Conservation (phyloP, 1,140 invertebrate genomes). For the Eupristina koningsbergeri region DNA sequence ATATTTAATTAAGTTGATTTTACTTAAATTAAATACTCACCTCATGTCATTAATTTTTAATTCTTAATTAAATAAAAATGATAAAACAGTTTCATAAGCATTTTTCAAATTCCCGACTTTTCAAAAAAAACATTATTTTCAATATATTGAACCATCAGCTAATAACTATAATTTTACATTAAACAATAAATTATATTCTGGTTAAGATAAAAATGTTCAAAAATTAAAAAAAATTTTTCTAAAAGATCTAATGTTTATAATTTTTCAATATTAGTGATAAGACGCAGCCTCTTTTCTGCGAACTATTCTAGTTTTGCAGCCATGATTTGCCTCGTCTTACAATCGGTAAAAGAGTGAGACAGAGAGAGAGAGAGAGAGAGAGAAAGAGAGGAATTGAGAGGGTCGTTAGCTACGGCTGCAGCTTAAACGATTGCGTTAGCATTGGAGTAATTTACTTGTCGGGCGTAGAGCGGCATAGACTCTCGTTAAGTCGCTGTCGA, state of each 20-base stretch:
- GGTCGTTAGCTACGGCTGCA: slow-evolving; percentile 69
- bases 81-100: too few relatives aligned
- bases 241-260: slow-evolving; percentile 5
- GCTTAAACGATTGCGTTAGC: slow-evolving; percentile 53
- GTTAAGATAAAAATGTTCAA: not conserved
- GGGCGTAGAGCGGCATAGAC: slow-evolving; percentile 63
- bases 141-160: too few relatives aligned
- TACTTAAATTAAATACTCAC: too few relatives aligned
- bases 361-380: not conserved
- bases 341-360: not conserved
- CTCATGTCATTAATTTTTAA: too few relatives aligned
- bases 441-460: slow-evolving; percentile 70
- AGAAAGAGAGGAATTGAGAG: slow-evolving; percentile 45
- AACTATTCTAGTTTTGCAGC: slow-evolving; percentile 43
- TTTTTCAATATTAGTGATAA: slow-evolving; percentile 10
- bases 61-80: too few relatives aligned
- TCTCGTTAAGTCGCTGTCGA: slow-evolving; percentile 66
- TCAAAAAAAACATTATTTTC: too few relatives aligned
- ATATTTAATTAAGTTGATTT: too few relatives aligned
- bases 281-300: slow-evolving; percentile 26
- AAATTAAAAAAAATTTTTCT: not conserved
- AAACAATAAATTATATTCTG: too few relatives aligned
- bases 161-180: too few relatives aligned
- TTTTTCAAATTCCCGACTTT: too few relatives aligned
- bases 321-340: slow-evolving; percentile 54